phyloP scores from a whole-genome alignment of 2,797 vertebrate genomes.

The Sebastes vulpes region DNA sequence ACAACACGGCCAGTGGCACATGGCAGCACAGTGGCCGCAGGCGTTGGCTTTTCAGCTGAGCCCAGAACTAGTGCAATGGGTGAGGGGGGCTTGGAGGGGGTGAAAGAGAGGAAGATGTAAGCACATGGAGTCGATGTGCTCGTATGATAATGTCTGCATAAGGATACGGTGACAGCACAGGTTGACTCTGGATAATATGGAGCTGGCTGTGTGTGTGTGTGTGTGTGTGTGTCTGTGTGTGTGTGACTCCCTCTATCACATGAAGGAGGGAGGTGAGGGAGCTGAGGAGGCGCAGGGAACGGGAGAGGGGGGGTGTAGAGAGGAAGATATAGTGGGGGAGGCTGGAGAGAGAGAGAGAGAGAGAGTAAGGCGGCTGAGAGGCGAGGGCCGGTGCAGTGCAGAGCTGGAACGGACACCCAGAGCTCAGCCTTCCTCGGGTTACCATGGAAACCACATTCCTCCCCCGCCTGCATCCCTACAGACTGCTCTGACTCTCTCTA shows the following conservation, averaged over 20 bases:
- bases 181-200: constrained; percentile 55
- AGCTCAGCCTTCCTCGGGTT: constrained; percentile 88
- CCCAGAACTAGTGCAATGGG: constrained; percentile 74
- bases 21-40: constrained; percentile 77
- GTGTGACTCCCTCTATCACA: constrained; percentile 50
- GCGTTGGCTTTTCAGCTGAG: constrained; percentile 82
- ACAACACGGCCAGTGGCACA: constrained; percentile 80
- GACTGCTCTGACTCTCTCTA: constrained; percentile 80
- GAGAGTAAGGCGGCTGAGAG: constrained; percentile 76
- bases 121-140: constrained; percentile 50
- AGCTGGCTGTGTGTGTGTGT: constrained; percentile 16
- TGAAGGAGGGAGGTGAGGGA: constrained; percentile 59
- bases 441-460: constrained; percentile 91
- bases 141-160: constrained; percentile 62
- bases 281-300: constrained; percentile 47
- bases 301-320: constrained; percentile 47
- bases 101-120: constrained; percentile 49
- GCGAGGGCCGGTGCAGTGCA: constrained; percentile 88
- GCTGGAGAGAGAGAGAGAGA: constrained; percentile 61
- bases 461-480: constrained; percentile 91
- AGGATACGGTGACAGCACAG: constrained; percentile 62
- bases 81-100: constrained; percentile 34
- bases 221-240: not conserved
- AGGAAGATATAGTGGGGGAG: constrained; percentile 74
- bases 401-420: constrained; percentile 89